A percentile compares a stretch with the other conserved stretches of the same genome.
phyloP scores from a whole-genome alignment of 2,797 vertebrate genomes.

The Danio aesculapii region DNA sequence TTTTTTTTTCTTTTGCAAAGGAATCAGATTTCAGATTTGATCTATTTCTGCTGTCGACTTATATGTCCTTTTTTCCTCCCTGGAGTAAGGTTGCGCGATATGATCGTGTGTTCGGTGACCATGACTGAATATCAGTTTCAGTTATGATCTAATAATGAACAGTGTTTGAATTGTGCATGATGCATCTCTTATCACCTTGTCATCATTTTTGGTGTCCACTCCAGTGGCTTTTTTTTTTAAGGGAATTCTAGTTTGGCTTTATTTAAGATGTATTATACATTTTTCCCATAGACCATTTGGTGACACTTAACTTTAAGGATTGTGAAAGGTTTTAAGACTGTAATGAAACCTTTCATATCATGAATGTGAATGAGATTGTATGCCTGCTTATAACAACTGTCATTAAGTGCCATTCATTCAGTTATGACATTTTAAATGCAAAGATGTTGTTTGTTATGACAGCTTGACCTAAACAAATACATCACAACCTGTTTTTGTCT shows the following conservation, averaged over 20 bases:
- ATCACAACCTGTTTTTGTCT: too few species aligned
- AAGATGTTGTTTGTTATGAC: too few species aligned
- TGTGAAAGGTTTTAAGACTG: too few species aligned
- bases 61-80: conserved; percentile 5
- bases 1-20: conserved; percentile 10
- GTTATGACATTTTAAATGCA: too few species aligned
- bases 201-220: not conserved
- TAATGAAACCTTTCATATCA: too few species aligned
- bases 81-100: conserved; percentile 16
- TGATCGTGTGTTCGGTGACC: not conserved
- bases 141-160: conserved; percentile 22
- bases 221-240: not conserved
- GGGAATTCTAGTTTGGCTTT: not conserved
- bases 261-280: too few species aligned
- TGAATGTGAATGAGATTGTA: too few species aligned
- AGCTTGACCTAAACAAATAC: too few species aligned
- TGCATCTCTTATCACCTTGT: not conserved
- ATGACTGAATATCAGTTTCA: conserved; percentile 22
- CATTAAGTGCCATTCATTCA: too few species aligned
- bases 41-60: conserved; percentile 24
- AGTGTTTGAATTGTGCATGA: not conserved
- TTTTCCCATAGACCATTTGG: too few species aligned
- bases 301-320: too few species aligned
- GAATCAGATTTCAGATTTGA: conserved; percentile 20
- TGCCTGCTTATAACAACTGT: too few species aligned